Base-by-base conservation (phyloP, 1,140 invertebrate genomes). In the Hermetia illucens region DNA sequence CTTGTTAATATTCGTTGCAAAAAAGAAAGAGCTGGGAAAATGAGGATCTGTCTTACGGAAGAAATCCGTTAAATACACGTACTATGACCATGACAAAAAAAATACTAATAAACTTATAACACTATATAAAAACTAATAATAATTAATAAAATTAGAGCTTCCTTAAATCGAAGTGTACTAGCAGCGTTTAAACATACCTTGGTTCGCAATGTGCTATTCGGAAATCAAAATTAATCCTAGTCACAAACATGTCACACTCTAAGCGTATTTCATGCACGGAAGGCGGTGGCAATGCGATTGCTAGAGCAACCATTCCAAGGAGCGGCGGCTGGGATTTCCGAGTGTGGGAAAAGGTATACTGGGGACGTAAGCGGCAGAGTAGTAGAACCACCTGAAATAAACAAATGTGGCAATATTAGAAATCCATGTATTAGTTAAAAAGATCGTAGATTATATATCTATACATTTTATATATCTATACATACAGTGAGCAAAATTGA, bases 191-290 rank as follows among this genome's bases (percentile, higher is more conserved):
- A n/a, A n/a, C 67, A 71, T 69, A 93, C 90, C 82, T 87, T 48
- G 91, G 91, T 63, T 97, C 93, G 58, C 91, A 96, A 61, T 96
- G 92, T 34, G 88, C 84, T 70, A 98, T 85, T 66, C 82, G 78
- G 62, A 97, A 92, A 63, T 97, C 88, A 48, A 96, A 92, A 55
- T 82, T 91, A 44, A 96, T 83, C 49, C 91, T 76, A 27, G 88
- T 95, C 46, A 96, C 91, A 63, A 98, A 96, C 82, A 94, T 94
- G 54, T 95, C 91, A 19, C 82, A 78, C 63, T 96, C 92, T 38
- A 98, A 71, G 37, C 91, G 74, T 37, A 97, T 90, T 69, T 98
- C 93, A 54, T 95, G 92, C 31, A 96, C 88, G 31, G 87, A 92
- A 2, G 92, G 92, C 4, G 92, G 91, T 35, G 92, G 92, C 34